These are phyloP conservation scores for Cottus gobio DNA, from an alignment of 2,113 vertebrate species.

Conservation along the genomic window DNA sequence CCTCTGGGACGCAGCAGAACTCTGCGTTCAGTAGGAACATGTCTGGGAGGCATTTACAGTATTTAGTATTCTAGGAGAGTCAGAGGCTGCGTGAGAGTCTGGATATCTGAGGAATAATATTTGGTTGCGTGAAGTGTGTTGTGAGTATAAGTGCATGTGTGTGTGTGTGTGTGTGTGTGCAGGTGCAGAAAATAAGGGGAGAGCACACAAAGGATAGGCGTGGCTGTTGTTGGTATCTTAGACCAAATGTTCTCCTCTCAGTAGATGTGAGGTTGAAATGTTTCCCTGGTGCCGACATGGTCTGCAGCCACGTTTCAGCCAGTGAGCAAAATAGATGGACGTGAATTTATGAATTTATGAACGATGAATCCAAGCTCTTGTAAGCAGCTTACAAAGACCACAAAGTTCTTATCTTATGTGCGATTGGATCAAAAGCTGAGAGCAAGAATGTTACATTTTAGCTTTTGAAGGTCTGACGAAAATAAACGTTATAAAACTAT, in stretches of 20 bases:
- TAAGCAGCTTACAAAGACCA: background rate
- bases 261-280: constrained; percentile 3
- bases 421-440: too few species aligned
- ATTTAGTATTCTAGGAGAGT: constrained; percentile 41
- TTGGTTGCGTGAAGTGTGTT: constrained; percentile 19
- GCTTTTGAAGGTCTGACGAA: background rate
- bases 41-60: constrained; percentile 32
- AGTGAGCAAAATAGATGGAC: background rate
- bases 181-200: constrained; percentile 16
- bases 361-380: background rate
- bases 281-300: background rate
- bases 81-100: constrained; percentile 42
- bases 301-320: background rate
- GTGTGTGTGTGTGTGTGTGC: background rate
- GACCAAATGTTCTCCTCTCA: constrained; percentile 20
- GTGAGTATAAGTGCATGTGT: background rate
- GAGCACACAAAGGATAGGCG: constrained; percentile 45
- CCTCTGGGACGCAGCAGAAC: constrained; percentile 11
- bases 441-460: background rate
- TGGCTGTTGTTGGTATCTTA: constrained; percentile 6
- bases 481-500: too few species aligned
- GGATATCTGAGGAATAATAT: constrained; percentile 35
- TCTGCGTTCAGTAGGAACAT: constrained; percentile 26
- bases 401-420: background rate
- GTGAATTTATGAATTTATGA: too few species aligned